A percentile compares a stretch with the other conserved stretches of the same genome.
These are phyloP conservation scores for Teleiodes luculella DNA, from an alignment of 2,888 invertebrate species.

Conservation along the genomic window DNA sequence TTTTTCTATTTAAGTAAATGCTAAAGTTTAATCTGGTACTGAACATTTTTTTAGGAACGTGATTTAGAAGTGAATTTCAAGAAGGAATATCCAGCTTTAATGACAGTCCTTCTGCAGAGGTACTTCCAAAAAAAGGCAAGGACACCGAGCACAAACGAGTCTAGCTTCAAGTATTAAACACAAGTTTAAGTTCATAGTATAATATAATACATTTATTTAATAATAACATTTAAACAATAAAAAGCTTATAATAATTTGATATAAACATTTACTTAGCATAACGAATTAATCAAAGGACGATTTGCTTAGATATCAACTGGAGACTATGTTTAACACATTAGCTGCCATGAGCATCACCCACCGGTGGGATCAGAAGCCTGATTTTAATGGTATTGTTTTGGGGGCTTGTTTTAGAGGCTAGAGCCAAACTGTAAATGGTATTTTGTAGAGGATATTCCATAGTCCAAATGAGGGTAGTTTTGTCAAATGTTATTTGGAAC, in stretches of 20 bases:
- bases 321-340: neutral
- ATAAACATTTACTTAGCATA: neutral
- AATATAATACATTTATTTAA: neutral
- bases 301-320: neutral
- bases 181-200: neutral
- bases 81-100: conserved; percentile 74
- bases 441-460: too few species aligned
- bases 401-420: too few species aligned
- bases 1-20: too few species aligned
- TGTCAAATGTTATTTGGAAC: too few species aligned
- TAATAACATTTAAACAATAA: neutral
- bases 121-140: conserved; percentile 64
- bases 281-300: neutral
- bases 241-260: neutral
- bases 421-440: too few species aligned
- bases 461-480: too few species aligned
- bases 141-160: conserved; percentile 22
- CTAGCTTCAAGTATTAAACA: neutral
- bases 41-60: conserved; percentile 46
- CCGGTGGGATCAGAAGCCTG: too few species aligned
- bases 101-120: conserved; percentile 79
- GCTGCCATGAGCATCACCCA: too few species aligned
- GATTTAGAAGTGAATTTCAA: conserved; percentile 52
- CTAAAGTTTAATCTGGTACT: too few species aligned
- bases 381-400: too few species aligned